phyloP scores from a whole-genome alignment of 2,797 vertebrate species.

The Oreochromis grahami region DNA sequence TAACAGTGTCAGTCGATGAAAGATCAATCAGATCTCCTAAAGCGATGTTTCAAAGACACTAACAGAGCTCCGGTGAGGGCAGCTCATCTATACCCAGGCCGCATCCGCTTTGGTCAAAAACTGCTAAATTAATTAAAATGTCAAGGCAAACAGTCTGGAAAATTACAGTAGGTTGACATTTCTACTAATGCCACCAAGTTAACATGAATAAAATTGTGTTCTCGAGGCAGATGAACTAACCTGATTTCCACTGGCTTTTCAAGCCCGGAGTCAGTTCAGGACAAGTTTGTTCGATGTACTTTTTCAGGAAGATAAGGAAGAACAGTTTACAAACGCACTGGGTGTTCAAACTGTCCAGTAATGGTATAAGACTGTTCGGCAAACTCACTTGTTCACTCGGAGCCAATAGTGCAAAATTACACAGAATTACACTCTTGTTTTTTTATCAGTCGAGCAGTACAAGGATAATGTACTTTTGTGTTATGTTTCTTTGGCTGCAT shows the following conservation, averaged over 20 bases:
- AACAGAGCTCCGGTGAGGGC: background rate
- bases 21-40: background rate
- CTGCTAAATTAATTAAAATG: constrained; percentile 15
- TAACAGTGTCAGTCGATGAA: background rate
- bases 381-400: background rate
- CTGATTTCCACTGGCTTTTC: background rate
- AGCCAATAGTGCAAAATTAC: background rate
- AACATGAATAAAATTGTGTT: background rate
- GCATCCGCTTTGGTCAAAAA: background rate
- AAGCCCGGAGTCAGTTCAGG: background rate
- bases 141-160: background rate
- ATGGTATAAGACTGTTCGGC: background rate
- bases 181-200: background rate
- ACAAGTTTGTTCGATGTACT: background rate
- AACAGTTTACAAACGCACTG: background rate
- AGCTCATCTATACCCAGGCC: background rate
- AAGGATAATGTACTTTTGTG: constrained; percentile 4
- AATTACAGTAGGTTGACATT: constrained; percentile 5
- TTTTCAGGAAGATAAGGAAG: background rate
- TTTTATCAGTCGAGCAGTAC: background rate
- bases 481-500: background rate
- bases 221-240: background rate
- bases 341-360: background rate
- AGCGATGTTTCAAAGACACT: background rate
- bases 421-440: background rate